phyloP scores from a whole-genome alignment of 2,888 invertebrate genomes.

The Clostera curtula region DNA sequence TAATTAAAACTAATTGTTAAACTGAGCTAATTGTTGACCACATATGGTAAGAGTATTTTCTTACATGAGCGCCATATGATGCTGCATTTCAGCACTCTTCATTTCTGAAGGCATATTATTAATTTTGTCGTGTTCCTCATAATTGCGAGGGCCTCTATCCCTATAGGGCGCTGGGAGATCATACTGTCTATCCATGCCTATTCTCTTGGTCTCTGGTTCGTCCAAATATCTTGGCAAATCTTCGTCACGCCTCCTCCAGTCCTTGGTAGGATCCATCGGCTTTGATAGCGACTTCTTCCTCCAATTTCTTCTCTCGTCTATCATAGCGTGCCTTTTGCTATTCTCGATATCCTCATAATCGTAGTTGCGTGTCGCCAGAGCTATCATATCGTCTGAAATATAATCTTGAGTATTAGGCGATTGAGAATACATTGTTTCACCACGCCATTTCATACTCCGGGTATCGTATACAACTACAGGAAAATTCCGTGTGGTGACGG shows the following conservation, averaged over 20 bases:
- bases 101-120: constrained; percentile 22
- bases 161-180: constrained; percentile 31
- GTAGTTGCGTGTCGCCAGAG: constrained; percentile 37
- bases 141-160: constrained; percentile 32
- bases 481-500: no score
- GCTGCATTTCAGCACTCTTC: constrained; percentile 41
- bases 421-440: no score
- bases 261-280: constrained; percentile 41
- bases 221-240: constrained; percentile 42
- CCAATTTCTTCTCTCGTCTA: constrained; percentile 56
- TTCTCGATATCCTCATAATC: constrained; percentile 54
- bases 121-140: constrained; percentile 40
- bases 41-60: constrained; percentile 14
- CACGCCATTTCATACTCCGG: no score
- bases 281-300: constrained; percentile 50
- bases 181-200: constrained; percentile 30
- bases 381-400: constrained; percentile 57
- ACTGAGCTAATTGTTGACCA: not conserved
- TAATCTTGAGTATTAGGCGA: no score
- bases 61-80: constrained; percentile 26
- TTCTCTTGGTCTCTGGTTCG: constrained; percentile 37
- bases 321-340: constrained; percentile 41
- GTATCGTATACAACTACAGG: no score
- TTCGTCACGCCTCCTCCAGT: constrained; percentile 43
- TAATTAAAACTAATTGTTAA: not conserved